Evolutionary conservation across 2,797 vertebrate genomes (phyloP).

Genomic region (Poecile montanus): DNA sequence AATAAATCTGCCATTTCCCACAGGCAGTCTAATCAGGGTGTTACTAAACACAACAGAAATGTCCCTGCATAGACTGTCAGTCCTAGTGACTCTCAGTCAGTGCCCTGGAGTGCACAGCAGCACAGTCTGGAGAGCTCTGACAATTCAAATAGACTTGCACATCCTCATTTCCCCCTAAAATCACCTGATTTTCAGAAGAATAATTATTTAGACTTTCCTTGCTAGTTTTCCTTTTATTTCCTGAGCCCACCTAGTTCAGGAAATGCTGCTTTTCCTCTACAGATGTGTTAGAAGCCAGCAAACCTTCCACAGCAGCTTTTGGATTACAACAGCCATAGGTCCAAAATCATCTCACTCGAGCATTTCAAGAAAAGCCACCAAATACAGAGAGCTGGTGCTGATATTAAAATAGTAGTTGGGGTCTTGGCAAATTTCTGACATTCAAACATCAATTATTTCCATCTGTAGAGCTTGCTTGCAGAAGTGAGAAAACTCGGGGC

Average conservation of each 20-base stretch:
- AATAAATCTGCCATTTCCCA: not conserved
- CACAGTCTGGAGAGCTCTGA: not conserved
- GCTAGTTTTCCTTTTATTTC: not conserved
- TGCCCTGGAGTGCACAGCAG: not conserved
- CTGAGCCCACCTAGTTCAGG: rapidly evolving
- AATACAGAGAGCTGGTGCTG: not conserved
- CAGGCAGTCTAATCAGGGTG: not conserved
- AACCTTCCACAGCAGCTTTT: not conserved
- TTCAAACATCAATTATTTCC: not conserved
- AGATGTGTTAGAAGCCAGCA: not conserved
- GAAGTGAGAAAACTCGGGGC: not conserved
- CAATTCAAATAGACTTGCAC: not conserved
- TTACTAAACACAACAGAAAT: not conserved
- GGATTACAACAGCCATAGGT: not conserved
- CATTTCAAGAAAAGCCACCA: not conserved
- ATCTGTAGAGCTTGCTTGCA: not conserved
- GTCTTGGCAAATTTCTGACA: not conserved
- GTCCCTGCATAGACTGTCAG: not conserved
- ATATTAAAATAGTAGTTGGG: not conserved
- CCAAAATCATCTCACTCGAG: not conserved
- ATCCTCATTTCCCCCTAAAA: not conserved
- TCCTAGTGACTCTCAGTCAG: not conserved
- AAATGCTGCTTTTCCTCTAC: not conserved
- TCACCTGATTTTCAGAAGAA: not conserved
- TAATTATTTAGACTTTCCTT: not conserved